Base-by-base conservation (phyloP, 2,113 vertebrate species). In the Nanorana parkeri region DNA sequence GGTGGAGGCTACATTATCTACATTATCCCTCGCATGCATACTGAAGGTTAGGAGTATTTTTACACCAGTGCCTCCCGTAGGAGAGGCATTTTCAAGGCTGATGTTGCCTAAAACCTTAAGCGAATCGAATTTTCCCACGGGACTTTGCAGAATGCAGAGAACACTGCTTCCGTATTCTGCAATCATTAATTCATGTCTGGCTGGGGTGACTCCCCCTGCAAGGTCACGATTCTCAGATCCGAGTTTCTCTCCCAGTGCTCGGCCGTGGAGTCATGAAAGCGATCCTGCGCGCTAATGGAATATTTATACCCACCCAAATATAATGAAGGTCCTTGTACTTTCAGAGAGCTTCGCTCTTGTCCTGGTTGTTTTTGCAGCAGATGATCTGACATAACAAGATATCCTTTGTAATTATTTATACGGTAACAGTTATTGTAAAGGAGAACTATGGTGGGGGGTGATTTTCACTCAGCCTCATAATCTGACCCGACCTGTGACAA, bases 181-280 rank as follows among this genome's bases (percentile, higher is more conserved):
- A 54, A 51, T 81, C 79, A 81, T 73, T 81, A 81, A 81, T 73
- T 74, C 68, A 74, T 81, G 78, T 71, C 68, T 28, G 68, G 65
- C 68, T 32, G 69, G n/a, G 63, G 60, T 55, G 58, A 66, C 68
- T 66, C 52, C 71, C 69, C 71, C 69, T 36, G 60, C 79, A 81
- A 81, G 79, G 79, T 81, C 69, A 74, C 63, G 66, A 41, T 26
- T 29, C 47, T 65, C 13, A 19, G 17, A 81, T 56, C 60, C 15
- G 41, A 29, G 29, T 60, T 32, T 60, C 54, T 41, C 56, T 61
- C 21, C 52, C 24, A n/a, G 67, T 71, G 29, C 16, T 80, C 21
- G 41, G 63, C 17, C 15, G 21, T 63, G 8, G 17, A 28, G 61
- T 20, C 60, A n/a, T 52, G 47, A 29, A 16, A 56, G 24, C 21